phyloP scores from a whole-genome alignment of 2,113 vertebrate genomes.

The Elgaria multicarinata region DNA sequence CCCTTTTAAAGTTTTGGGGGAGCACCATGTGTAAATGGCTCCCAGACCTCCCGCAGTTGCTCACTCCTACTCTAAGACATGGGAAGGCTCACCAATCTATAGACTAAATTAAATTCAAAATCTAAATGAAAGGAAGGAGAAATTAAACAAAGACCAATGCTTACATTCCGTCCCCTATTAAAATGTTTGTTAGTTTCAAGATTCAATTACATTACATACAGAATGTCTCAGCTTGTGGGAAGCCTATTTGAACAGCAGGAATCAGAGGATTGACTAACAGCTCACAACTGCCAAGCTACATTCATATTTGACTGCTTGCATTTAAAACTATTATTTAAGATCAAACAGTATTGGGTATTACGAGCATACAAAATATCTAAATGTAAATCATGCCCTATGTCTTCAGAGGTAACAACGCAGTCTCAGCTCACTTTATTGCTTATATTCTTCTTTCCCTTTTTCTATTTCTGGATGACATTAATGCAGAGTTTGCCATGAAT shows the following conservation, averaged over 20 bases:
- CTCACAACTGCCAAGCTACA: background rate
- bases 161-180: conserved; percentile 8
- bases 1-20: too few relatives aligned
- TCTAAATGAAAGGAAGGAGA: background rate
- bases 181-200: conserved; percentile 7
- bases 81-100: background rate
- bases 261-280: background rate
- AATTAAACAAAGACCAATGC: background rate
- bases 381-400: conserved; percentile 1
- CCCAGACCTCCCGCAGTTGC: too few relatives aligned
- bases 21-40: too few relatives aligned
- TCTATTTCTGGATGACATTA: conserved; percentile 60
- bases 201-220: background rate
- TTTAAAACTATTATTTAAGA: background rate
- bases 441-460: conserved; percentile 22
- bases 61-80: background rate
- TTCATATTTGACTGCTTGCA: conserved; percentile 11
- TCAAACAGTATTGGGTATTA: background rate
- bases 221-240: background rate
- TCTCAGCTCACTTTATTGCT: conserved; percentile 26
- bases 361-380: conserved; percentile 5
- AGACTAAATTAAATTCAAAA: conserved; percentile 1
- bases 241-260: background rate
- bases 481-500: conserved; percentile 52
- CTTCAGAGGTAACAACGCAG: background rate